phyloP scores from a whole-genome alignment of 2,113 vertebrate genomes.

The Alethe castanea region DNA sequence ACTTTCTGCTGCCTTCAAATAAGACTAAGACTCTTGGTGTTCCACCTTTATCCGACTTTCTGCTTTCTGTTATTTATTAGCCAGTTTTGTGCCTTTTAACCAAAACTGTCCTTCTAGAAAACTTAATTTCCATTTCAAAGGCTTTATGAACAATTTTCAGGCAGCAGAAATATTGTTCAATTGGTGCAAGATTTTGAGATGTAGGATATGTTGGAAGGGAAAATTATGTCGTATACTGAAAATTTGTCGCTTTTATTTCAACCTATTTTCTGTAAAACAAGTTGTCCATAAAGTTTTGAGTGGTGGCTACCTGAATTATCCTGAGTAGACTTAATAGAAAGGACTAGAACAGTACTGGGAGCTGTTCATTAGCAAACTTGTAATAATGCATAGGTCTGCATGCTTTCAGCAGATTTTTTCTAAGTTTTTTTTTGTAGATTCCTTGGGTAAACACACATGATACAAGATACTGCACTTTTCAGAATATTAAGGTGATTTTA shows the following conservation, averaged over 20 bases:
- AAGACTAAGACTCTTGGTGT: neutral
- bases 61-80: neutral
- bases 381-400: neutral
- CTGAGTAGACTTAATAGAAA: neutral
- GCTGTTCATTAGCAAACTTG: neutral
- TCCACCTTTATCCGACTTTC: neutral
- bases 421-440: neutral
- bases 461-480: neutral
- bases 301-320: neutral
- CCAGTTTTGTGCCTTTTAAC: neutral
- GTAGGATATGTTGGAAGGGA: neutral
- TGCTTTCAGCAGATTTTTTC: neutral
- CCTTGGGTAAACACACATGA: neutral
- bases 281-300: neutral
- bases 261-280: neutral
- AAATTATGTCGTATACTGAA: neutral
- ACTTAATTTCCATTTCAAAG: conserved; percentile 14
- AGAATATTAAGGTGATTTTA: neutral
- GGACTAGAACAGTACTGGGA: neutral
- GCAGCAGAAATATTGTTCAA: neutral
- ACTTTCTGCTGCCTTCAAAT: neutral
- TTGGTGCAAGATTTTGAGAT: neutral
- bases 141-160: neutral
- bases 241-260: neutral
- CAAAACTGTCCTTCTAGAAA: neutral